These are phyloP conservation scores for Nibea albiflora DNA, from an alignment of 2,113 vertebrate species.

Conservation along the genomic window DNA sequence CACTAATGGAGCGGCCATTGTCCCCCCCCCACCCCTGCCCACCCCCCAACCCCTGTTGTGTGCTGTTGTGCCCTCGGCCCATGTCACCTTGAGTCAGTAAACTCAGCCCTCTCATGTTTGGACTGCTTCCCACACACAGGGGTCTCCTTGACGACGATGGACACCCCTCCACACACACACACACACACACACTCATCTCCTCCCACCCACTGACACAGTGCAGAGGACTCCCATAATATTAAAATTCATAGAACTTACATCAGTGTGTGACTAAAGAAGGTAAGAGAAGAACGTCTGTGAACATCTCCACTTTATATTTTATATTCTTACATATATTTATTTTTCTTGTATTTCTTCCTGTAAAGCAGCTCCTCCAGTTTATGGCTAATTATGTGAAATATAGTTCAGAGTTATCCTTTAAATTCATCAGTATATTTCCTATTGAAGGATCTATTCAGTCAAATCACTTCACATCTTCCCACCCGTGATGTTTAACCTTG, in stretches of 20 bases:
- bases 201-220: slow-evolving; percentile 17
- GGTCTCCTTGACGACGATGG: slow-evolving; percentile 74
- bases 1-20: slow-evolving; percentile 80
- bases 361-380: neutral
- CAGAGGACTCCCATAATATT: neutral
- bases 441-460: neutral
- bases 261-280: neutral
- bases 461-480: neutral
- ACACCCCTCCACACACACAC: slow-evolving; percentile 21
- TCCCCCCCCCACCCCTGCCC: slow-evolving; percentile 48
- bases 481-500: neutral
- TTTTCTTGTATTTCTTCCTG: neutral
- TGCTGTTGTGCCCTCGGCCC: slow-evolving; percentile 54
- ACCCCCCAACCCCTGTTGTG: slow-evolving; percentile 24
- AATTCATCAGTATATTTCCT: neutral
- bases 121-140: slow-evolving; percentile 81
- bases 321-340: no score
- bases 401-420: neutral
- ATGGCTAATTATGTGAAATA: neutral
- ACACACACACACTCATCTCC: neutral
- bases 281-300: neutral
- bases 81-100: slow-evolving; percentile 81
- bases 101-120: slow-evolving; percentile 77
- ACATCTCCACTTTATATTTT: neutral
- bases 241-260: slow-evolving; percentile 3